These are phyloP conservation scores for Lamellibrachia columna DNA, from an alignment of 2,888 invertebrate genomes.

Conservation along the genomic window DNA sequence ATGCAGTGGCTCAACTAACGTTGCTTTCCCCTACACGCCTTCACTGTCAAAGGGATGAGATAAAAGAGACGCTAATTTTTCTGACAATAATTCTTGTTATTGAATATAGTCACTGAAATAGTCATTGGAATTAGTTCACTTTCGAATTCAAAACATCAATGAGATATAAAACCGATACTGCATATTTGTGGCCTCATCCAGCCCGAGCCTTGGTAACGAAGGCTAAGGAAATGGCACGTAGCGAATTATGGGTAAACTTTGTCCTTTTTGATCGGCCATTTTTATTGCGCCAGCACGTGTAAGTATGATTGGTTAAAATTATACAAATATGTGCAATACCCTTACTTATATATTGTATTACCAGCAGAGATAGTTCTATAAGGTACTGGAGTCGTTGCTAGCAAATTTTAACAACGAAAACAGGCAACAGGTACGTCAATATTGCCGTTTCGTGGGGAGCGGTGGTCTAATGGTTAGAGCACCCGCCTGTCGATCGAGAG, in stretches of 20 bases:
- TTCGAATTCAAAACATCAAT: too few relatives aligned
- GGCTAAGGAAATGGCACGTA: neutral
- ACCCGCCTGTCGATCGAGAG: too few relatives aligned
- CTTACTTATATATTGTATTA: neutral
- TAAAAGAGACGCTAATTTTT: too few relatives aligned
- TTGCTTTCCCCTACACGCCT: too few relatives aligned
- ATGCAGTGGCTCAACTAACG: too few relatives aligned
- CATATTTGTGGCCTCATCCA: neutral
- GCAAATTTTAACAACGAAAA: neutral
- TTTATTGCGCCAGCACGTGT: conserved; percentile 16
- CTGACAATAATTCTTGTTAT: too few relatives aligned
- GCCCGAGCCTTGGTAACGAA: neutral
- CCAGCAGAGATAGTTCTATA: neutral
- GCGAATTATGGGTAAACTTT: neutral
- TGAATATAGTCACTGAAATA: too few relatives aligned
- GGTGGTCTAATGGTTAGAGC: neutral
- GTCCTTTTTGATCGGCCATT: conserved; percentile 1
- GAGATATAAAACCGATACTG: neutral
- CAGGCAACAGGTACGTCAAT: neutral
- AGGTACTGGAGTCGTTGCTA: neutral
- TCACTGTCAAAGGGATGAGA: too few relatives aligned
- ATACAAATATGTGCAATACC: neutral
- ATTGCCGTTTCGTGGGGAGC: neutral
- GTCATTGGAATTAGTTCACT: too few relatives aligned
- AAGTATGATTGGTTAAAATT: neutral